Percentiles rank a stretch among this genome's conserved stretches.
These are phyloP conservation scores for Dendroctonus ponderosae DNA, from an alignment of 1,140 invertebrate species.

Conservation along the genomic window DNA sequence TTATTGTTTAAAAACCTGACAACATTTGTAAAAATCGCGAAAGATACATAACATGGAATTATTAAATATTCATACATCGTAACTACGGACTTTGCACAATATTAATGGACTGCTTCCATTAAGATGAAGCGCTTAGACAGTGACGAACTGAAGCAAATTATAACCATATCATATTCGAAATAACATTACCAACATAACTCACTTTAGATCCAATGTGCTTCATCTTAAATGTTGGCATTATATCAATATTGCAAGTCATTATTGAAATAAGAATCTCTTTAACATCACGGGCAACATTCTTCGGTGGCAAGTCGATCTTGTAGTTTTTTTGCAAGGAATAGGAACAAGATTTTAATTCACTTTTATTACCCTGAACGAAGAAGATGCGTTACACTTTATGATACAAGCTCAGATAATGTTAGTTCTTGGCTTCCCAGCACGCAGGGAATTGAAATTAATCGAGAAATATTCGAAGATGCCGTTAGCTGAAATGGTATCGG, in stretches of 20 bases:
- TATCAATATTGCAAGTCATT: conserved; percentile 22
- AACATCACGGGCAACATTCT: conserved; percentile 19
- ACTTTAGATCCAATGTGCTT: neutral
- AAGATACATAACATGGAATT: no score
- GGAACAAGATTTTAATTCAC: conserved; percentile 19
- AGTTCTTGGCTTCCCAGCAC: conserved; percentile 11
- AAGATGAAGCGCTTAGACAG: neutral
- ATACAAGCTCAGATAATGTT: conserved; percentile 17
- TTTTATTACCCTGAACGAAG: conserved; percentile 16
- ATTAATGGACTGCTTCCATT: neutral
- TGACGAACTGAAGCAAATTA: no score
- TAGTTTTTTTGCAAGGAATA: conserved; percentile 11
- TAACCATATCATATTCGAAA: neutral
- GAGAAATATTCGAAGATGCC: conserved; percentile 13
- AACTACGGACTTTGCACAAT: neutral
- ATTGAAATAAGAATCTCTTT: conserved; percentile 19
- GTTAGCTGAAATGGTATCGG: conserved; percentile 10
- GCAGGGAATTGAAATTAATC: conserved; percentile 22
- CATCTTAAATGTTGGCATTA: conserved; percentile 11
- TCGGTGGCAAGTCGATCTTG: conserved; percentile 7
- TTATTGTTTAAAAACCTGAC: no score
- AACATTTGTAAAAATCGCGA: no score
- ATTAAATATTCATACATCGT: no score
- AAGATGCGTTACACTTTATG: conserved; percentile 25
- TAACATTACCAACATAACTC: neutral